Base-by-base conservation (phyloP, 2,888 invertebrate species). In the Scaptomyza caliginosa region DNA sequence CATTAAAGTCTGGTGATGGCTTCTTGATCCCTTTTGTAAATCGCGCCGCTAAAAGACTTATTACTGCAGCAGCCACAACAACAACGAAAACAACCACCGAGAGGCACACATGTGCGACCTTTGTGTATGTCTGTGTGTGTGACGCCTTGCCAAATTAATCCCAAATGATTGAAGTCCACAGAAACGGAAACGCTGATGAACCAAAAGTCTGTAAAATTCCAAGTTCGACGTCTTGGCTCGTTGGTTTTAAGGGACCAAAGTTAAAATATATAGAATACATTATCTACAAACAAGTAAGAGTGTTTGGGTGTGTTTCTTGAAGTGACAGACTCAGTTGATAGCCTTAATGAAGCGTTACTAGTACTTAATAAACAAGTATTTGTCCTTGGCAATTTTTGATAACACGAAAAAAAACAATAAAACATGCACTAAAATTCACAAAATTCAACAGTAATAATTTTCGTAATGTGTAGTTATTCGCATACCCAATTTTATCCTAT, bases 101-200 rank as follows among this genome's bases (percentile, higher is more conserved):
- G 19, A 30, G 32, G 21, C 52, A 42, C 66, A 74, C 64, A 77
- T 86, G 75, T 86, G 75, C 64, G 74, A 71, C 81, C 84, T 86
- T 80, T 86, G 67, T 70, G 64, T 42, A 42, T 40, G 40, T 42
- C 13, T 26, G 39, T 39, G 10, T 26, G 16, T n/a, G 26, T 43
- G 24, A 24, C 40, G 52, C 51, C 58, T 49, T 64, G 28, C 69
- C 69, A 87, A 87, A 85, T 84, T 84, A 84, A 84, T 87, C 83
- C 83, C 88, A 67, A 79, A 73, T 87, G 83, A 84, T 85, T 87
- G 88, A 83, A 78, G 69, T 66, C 64, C 81, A 74, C 65, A 62
- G 43, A 66, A 67, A 63, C 34, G 38, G 50, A 56, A 50, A 58
- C 62, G 66, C 58, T 72, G 77, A 64, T 74, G 74, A 79, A 67